Conservation (phyloP, 2,888 invertebrate species). For the Sinopyrophorus schimmeli region DNA sequence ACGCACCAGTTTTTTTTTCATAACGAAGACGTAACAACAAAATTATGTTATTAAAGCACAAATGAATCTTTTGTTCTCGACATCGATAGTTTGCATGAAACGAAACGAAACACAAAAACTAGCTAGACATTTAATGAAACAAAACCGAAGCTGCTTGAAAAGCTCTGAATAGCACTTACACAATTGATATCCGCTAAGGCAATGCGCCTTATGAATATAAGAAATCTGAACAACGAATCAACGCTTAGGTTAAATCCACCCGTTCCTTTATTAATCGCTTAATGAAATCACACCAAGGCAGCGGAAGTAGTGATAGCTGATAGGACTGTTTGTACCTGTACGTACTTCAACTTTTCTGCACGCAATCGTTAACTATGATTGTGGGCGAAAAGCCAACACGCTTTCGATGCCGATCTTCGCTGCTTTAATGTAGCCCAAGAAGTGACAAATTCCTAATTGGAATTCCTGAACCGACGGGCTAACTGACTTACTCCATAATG, state of each 20-base stretch:
- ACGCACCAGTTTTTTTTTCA: no score
- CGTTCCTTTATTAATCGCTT: slow-evolving; percentile 42
- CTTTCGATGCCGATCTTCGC: slow-evolving; percentile 26
- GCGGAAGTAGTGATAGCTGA: slow-evolving; percentile 28
- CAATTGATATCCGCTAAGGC: slow-evolving; percentile 27
- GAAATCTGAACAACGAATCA: slow-evolving; percentile 29
- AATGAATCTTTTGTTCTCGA: no score
- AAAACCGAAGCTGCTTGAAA: slow-evolving; percentile 22
- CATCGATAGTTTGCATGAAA: no score
- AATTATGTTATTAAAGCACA: no score
- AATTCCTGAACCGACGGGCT: slow-evolving; percentile 52
- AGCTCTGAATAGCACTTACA: slow-evolving; percentile 25
- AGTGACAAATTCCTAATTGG: slow-evolving; percentile 56
- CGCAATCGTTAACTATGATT: slow-evolving; percentile 36
- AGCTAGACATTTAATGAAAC: no score
- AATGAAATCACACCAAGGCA: slow-evolving; percentile 40
- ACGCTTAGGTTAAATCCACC: slow-evolving; percentile 32
- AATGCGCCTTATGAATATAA: slow-evolving; percentile 21
- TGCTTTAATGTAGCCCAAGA: slow-evolving; percentile 49
- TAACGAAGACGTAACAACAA: no score
- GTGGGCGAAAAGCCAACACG: slow-evolving; percentile 25
- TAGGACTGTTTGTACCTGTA: slow-evolving; percentile 37
- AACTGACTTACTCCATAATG: slow-evolving; percentile 51
- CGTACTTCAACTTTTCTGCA: slow-evolving; percentile 37
- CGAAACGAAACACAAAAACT: no score